Evolutionary conservation across 1,140 invertebrate genomes (phyloP).

Genomic region (Neodiprion lecontei): DNA sequence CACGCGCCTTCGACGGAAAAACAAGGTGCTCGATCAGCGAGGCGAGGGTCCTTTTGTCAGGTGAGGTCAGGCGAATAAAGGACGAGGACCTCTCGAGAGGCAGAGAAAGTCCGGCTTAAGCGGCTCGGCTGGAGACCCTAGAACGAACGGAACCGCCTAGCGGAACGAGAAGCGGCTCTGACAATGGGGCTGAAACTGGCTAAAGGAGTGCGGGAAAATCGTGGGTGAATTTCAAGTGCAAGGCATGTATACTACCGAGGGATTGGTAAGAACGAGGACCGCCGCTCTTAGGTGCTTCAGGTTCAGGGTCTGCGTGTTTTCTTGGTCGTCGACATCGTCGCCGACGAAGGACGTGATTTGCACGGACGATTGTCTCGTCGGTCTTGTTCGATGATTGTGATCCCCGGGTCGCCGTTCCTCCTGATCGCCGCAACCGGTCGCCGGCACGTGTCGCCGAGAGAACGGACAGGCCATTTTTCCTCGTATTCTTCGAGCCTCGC

Average conservation of each 20-base stretch:
- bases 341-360: slow-evolving; percentile 56
- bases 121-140: no score
- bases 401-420: slow-evolving; percentile 21
- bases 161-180: no score
- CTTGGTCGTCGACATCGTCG: slow-evolving; percentile 60
- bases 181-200: no score
- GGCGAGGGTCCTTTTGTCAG: no score
- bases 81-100: not conserved
- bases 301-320: slow-evolving; percentile 65
- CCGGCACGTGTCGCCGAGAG: slow-evolving; percentile 45
- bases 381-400: slow-evolving; percentile 38
- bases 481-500: slow-evolving; percentile 7
- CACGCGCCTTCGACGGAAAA: not conserved
- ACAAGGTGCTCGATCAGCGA: not conserved
- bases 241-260: slow-evolving; percentile 58
- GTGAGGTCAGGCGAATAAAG: not conserved
- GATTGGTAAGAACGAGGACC: slow-evolving; percentile 65
- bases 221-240: not conserved
- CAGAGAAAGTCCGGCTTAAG: no score
- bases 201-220: no score
- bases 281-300: slow-evolving; percentile 66
- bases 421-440: slow-evolving; percentile 26
- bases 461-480: slow-evolving; percentile 57
- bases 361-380: slow-evolving; percentile 60
- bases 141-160: no score